Base-by-base conservation (phyloP, 2,888 invertebrate genomes). In the Watsonalla binaria region DNA sequence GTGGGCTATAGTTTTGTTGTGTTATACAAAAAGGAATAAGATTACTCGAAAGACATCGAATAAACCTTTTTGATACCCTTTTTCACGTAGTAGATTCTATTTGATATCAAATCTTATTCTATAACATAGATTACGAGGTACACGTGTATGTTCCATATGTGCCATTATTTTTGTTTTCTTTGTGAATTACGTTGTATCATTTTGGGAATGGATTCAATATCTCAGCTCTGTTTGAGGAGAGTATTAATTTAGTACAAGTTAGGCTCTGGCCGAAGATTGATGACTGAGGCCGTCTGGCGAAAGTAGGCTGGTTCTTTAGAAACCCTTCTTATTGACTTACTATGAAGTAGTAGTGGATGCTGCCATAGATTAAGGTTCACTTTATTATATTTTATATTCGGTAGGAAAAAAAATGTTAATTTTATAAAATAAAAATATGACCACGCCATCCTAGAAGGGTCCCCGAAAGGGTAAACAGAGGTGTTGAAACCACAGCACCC, bases 321-420 rank as follows among this genome's bases (percentile, higher is more conserved):
- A 54, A 55, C 54, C 52, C 58, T 55, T 54, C 64, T 73, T 64
- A 66, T 68, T 71, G 72, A 66, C 68, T 66, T 68, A 62, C 64
- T 54, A 61, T 60, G 59, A 55, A 57, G 54, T 39, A 46, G 60
- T 64, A 62, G 65, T 60, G 61, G 65, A 65, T 66, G 58, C 61
- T 47, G 8, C 42, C 37, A 47, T 50, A 46, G 47, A 15, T 45
- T 34, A 51, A 51, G 52, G 52, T 58, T 54, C 45, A 48, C 45
- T 8, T 24, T 24, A 24, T 24, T 2, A 24, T 24, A 24, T 24
- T 24, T 24, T 24, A 24, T 24, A 24, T 24, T 24, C 24, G 24
- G 4, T 24, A 24, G 24, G 24, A 4, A 24, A 24, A 24, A 24
- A n/a, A n/a, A n/a, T n/a, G n/a, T n/a, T n/a, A n/a, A n/a, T n/a